Evolutionary conservation across 64 coral and sea anemone genomes (phyloP), one percentile per base, ranked within the genome.

Genomic region (Pocillopora damicornis): DNA sequence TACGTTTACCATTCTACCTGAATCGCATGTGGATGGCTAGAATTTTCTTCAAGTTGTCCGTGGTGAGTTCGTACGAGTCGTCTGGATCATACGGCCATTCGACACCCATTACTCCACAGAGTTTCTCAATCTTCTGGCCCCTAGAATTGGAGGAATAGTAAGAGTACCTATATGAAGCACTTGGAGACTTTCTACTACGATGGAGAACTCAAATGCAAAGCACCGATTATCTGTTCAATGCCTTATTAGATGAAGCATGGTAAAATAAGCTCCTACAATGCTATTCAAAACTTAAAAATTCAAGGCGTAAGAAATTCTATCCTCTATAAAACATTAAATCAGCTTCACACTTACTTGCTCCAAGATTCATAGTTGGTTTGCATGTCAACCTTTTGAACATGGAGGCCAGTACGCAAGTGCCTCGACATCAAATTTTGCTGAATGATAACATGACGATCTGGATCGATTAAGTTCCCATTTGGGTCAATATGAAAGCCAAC

Each of bases 11-110:
- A 36, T 17, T 58, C 38, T 25, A 94, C 92, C 92, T 94, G 13
- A 94, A 94, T 23, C 92, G 88, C 92, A 94, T 94, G 88, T 93
- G 92, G 25, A 93, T 93, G 51, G 92, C 92, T 35, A 93, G 74
- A 36, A 93, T 93, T 78, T 93, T 94, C 82, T 86, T 94, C 37
- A 88, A 74, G 76, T 94, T 94, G 82, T 94, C 92, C 45, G 73
- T 88, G 25, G 92, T 94, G n/a, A 94, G 76, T 75, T 94, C 92
- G 88, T 94, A 94, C 6, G 87, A 90, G 20, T 86, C 74, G 69
- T 94, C 92, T 9, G 92, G 92, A 75, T 94, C 92, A 67, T 79
- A 86, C 5, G 58, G 88, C 76, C 83, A 89, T 59, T 86, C 75
- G 56, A 87, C 81, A 20, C 80, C 88, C 88, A 94, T 89, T 6